phyloP scores from a whole-genome alignment of 1,140 invertebrate genomes.

The Drosophila repleta region DNA sequence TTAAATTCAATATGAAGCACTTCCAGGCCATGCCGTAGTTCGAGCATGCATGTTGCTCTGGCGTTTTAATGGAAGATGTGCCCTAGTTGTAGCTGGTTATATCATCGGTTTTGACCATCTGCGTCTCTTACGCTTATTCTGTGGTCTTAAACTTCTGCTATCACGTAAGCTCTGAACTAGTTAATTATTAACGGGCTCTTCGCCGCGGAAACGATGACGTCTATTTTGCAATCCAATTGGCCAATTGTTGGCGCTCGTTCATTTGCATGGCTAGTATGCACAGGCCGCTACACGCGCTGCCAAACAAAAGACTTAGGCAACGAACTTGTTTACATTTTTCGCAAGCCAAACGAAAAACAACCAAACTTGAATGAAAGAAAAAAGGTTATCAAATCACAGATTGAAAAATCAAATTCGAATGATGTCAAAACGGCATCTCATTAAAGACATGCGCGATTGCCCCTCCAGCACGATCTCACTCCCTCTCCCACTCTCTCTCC shows the following conservation, averaged over 20 bases:
- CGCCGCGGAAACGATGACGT: constrained; percentile 42
- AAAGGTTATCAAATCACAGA: constrained; percentile 67
- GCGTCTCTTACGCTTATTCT: background rate
- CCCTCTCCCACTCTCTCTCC: constrained; percentile 2
- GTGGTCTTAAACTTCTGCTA: background rate
- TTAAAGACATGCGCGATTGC: constrained; percentile 49
- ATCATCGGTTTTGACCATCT: background rate
- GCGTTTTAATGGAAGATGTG: too few species aligned
- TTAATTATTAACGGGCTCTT: constrained; percentile 5
- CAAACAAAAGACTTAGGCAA: constrained; percentile 80
- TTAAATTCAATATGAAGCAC: too few species aligned
- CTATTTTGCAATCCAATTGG: constrained; percentile 62
- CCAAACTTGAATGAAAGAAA: background rate
- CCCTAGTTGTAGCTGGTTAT: too few species aligned
- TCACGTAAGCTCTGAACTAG: background rate
- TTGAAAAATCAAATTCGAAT: constrained; percentile 55
- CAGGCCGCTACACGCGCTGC: constrained; percentile 42
- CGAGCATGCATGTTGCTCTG: too few species aligned
- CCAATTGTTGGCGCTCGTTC: constrained; percentile 63
- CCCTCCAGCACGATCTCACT: background rate
- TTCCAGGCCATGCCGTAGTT: too few species aligned
- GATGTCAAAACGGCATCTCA: constrained; percentile 72
- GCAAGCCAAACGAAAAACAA: constrained; percentile 47
- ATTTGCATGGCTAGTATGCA: constrained; percentile 39
- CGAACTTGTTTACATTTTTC: constrained; percentile 80